Evolutionary conservation across 2,113 vertebrate species (phyloP).

Genomic region (Tragelaphus strepsiceros): DNA sequence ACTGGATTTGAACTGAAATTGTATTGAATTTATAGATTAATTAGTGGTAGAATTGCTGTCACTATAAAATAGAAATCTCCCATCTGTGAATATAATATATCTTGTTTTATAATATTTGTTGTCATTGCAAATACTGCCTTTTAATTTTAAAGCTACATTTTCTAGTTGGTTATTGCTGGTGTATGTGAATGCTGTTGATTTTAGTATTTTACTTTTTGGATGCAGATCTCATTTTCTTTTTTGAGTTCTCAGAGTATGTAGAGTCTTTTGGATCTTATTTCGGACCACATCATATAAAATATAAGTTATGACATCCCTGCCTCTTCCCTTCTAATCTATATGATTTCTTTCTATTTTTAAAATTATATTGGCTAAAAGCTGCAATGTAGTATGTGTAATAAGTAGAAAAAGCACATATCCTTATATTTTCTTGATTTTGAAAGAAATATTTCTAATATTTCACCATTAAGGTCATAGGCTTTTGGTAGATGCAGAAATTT

Average conservation of each 20-base stretch:
- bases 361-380: background rate
- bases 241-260: background rate
- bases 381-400: background rate
- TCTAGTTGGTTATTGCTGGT: background rate
- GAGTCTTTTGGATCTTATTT: conserved; percentile 19
- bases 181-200: background rate
- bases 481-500: background rate
- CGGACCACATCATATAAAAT: background rate
- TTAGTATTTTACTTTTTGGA: background rate
- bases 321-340: background rate
- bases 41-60: background rate
- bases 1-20: background rate
- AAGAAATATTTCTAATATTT: background rate
- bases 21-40: conserved; percentile 10
- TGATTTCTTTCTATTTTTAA: background rate
- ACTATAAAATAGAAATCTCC: conserved; percentile 6
- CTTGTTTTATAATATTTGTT: conserved; percentile 25
- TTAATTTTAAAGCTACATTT: conserved; percentile 31
- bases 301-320: background rate
- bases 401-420: background rate
- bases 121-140: background rate
- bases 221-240: background rate
- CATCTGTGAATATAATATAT: background rate
- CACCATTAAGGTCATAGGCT: background rate
- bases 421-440: conserved; percentile 1